Conservation (phyloP, 2,113 vertebrate species). For the Poecilia latipinna region DNA sequence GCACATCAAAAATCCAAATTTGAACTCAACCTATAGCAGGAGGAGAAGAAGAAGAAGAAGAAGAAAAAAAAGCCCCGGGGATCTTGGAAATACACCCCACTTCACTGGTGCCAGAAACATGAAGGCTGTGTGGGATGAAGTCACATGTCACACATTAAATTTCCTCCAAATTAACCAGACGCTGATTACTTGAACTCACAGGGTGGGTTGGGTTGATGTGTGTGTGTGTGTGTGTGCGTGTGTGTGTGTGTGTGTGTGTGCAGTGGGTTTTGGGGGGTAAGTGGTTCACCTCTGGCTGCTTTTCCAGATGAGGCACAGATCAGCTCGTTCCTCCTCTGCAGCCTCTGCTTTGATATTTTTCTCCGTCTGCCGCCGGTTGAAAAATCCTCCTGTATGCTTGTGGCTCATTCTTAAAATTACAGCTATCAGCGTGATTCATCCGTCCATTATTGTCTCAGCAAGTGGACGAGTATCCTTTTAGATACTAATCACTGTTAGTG, state of each 20-base stretch:
- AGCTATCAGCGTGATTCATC: conserved; percentile 1
- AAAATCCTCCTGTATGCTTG: conserved; percentile 6
- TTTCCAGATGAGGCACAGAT: conserved; percentile 27
- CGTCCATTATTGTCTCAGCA: conserved; percentile 4
- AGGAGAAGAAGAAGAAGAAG: no score
- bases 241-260: no score
- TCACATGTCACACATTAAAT: conserved; percentile 5
- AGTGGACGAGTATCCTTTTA: conserved; percentile 17
- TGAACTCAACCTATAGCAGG: conserved; percentile 11
- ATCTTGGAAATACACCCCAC: conserved; percentile 12
- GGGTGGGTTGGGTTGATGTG: neutral
- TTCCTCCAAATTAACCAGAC: conserved; percentile 21
- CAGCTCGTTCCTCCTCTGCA: conserved; percentile 27
- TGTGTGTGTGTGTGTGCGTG: no score
- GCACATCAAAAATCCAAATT: conserved; percentile 31
- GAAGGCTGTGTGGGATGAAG: conserved; percentile 11
- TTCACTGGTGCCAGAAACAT: neutral
- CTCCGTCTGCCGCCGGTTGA: neutral
- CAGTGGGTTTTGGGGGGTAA: no score
- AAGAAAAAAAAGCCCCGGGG: conserved; percentile 1
- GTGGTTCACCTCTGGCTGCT: conserved; percentile 9
- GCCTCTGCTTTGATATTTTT: conserved; percentile 3
- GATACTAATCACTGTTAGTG: conserved; percentile 19
- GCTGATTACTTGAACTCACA: conserved; percentile 6
- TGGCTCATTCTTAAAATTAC: conserved; percentile 16